Evolutionary conservation across 2,888 invertebrate species (phyloP), one percentile per base, ranked within the genome.

Genomic region (Amiota minor): DNA sequence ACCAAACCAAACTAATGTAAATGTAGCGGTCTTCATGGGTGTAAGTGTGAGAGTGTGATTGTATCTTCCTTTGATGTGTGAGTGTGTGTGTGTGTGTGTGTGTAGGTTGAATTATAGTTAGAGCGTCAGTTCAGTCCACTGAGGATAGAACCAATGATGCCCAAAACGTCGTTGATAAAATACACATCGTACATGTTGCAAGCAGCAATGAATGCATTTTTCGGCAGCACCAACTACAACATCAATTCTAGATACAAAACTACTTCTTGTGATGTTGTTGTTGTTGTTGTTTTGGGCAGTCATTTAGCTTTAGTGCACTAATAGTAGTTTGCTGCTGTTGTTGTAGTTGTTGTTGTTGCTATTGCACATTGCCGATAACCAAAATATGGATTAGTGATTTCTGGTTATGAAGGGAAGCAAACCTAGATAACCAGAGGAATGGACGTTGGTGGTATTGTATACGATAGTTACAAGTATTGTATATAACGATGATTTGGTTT

Each of bases 311-410:
- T 16, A 56, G 56, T 59, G 53, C 53, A 16, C 35, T 35, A 35
- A 35, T 35, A 35, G 35, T 35, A 35, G 35, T 35, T 35, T 35
- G 35, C 35, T 35, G 35, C 6, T 16, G 53, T 14, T 14, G 45
- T 45, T 35, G 62, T 62, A 1, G n/a, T 62, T 45, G 45, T 18
- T 62, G 62, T 35, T 45, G 18, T 59, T 59, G 59, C 20, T 20
- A 12, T 18, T 35, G 62, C 16, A 23, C 62, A 62, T 62, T 62
- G 49, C 67, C 67, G 23, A 68, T 68, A 68, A 68, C 67, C 67
- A 35, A 68, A 68, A 68, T 68, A 68, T 68, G 50, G 67, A 68
- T 68, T 68, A 68, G 67, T 68, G 67, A 68, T 68, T 68, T 14
- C 35, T 35, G 35, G 35, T 35, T 62, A 35, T 35, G 62, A 23